Evolutionary conservation across 2,113 vertebrate genomes (phyloP).

Genomic region (Bombycilla garrulus): DNA sequence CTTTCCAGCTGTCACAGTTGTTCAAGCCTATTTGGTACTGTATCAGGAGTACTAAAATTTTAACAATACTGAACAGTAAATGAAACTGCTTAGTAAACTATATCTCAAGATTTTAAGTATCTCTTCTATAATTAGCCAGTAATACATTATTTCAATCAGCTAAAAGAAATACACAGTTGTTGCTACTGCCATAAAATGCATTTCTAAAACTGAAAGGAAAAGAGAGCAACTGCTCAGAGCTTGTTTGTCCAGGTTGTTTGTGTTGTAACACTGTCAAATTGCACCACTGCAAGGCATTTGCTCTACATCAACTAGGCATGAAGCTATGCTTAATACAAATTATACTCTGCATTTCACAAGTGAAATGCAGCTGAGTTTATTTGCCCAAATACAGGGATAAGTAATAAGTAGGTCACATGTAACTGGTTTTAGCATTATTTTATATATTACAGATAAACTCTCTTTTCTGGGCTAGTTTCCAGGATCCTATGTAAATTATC

Average conservation of each 20-base stretch:
- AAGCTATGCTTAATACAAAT: not conserved
- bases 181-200: not conserved
- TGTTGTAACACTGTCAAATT: not conserved
- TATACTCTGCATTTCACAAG: not conserved
- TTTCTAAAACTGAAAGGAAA: not conserved
- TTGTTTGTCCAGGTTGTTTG: not conserved
- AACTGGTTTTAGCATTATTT: not conserved
- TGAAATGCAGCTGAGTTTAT: not conserved
- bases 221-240: not conserved
- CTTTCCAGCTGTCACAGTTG: slow-evolving; percentile 21
- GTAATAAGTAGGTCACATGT: not conserved
- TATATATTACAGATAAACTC: not conserved
- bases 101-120: not conserved
- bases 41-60: slow-evolving; percentile 26
- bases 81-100: not conserved
- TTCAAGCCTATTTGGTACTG: slow-evolving; percentile 15
- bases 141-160: not conserved
- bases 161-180: not conserved
- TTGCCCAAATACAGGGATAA: not conserved
- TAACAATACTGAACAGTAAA: slow-evolving; percentile 3
- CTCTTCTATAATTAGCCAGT: not conserved
- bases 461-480: not conserved
- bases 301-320: not conserved
- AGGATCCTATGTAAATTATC: not conserved
- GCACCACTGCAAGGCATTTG: not conserved